phyloP scores from a whole-genome alignment of 2,797 vertebrate species.

The Onychomys leucogaster region DNA sequence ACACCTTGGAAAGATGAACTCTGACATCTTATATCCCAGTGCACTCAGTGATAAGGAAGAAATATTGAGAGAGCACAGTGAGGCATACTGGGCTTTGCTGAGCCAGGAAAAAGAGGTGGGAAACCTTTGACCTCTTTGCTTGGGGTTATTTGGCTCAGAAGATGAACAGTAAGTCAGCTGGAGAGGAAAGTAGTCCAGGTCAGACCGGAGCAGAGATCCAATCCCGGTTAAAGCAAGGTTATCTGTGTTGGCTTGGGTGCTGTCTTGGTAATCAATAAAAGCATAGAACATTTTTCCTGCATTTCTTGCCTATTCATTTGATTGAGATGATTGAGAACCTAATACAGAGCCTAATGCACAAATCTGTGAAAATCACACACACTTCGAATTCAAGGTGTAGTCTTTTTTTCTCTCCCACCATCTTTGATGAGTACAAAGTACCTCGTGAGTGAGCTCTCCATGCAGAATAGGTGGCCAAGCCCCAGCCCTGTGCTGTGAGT shows the following conservation, averaged over 20 bases:
- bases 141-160: slow-evolving; percentile 28
- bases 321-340: background rate
- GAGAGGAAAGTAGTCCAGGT: background rate
- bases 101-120: slow-evolving; percentile 25
- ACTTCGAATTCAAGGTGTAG: background rate
- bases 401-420: background rate
- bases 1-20: background rate
- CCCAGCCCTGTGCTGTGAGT: background rate
- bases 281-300: background rate
- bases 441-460: background rate
- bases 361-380: background rate
- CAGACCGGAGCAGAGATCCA: background rate
- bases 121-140: background rate
- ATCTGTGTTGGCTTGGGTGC: background rate
- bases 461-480: background rate
- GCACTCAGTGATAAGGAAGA: background rate
- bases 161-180: slow-evolving; percentile 24
- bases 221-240: background rate
- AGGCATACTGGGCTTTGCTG: background rate
- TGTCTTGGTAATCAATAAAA: slow-evolving; percentile 22
- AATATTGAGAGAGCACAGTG: background rate
- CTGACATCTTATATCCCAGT: background rate
- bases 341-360: background rate
- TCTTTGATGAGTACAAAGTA: background rate
- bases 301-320: background rate